These are phyloP conservation scores for Poeciliopsis occidentalis DNA, from an alignment of 2,113 vertebrate species.

Conservation along the genomic window DNA sequence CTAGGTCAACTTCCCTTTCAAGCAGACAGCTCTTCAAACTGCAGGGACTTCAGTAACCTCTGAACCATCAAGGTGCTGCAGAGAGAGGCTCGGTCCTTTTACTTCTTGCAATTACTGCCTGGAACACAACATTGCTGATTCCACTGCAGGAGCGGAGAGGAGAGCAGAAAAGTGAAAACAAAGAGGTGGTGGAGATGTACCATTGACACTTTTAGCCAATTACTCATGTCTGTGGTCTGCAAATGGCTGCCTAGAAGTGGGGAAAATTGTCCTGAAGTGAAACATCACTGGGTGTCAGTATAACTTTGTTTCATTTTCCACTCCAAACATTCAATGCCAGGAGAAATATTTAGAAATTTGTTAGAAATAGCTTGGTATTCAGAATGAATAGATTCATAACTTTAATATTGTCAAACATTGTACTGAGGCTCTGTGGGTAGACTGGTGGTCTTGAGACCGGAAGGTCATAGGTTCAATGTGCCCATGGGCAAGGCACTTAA, in stretches of 20 bases:
- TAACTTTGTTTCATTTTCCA: constrained; percentile 20
- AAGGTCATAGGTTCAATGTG: no score
- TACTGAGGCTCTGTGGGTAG: neutral
- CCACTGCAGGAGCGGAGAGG: constrained; percentile 45
- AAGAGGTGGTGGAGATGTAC: constrained; percentile 54
- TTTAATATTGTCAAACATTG: neutral
- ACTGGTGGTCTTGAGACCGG: no score
- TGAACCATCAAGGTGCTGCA: constrained; percentile 44
- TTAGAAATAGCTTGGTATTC: neutral
- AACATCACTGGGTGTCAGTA: constrained; percentile 45
- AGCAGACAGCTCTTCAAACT: constrained; percentile 60
- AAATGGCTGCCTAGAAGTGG: constrained; percentile 52
- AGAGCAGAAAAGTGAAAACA: constrained; percentile 53
- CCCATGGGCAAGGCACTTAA: no score
- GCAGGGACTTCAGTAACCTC: constrained; percentile 63
- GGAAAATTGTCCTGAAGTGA: constrained; percentile 59
- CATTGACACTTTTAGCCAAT: constrained; percentile 69
- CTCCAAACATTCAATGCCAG: constrained; percentile 5
- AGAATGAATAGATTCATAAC: neutral
- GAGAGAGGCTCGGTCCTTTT: constrained; percentile 40
- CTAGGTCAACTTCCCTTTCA: constrained; percentile 72
- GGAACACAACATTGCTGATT: constrained; percentile 33
- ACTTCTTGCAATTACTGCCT: constrained; percentile 61
- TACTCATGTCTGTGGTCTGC: constrained; percentile 67
- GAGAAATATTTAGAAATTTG: constrained; percentile 1